Conservation (phyloP, 1,140 invertebrate genomes). For the Heliconius himera region DNA sequence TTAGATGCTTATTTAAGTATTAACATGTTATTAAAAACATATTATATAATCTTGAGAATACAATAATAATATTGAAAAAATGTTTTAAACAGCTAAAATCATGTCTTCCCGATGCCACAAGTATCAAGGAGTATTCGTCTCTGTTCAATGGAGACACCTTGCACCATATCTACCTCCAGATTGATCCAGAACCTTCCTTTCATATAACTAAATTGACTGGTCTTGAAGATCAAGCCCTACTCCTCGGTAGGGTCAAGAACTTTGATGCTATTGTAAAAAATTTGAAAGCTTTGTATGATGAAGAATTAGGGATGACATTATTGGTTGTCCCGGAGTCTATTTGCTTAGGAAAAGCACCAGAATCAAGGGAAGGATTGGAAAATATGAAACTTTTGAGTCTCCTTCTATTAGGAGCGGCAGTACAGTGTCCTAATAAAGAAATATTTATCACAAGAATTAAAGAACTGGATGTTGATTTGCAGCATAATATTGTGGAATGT, state of each 20-base stretch:
- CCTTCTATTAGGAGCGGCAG: constrained; percentile 95
- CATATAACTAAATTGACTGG: constrained; percentile 85
- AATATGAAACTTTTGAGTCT: constrained; percentile 93
- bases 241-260: constrained; percentile 84
- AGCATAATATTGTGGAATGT: constrained; percentile 95
- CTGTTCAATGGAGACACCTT: constrained; percentile 92
- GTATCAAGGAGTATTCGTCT: constrained; percentile 88
- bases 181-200: constrained; percentile 86
- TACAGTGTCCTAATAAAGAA: constrained; percentile 97
- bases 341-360: constrained; percentile 87
- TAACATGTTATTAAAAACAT: not conserved
- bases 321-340: constrained; percentile 91
- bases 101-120: constrained; percentile 89
- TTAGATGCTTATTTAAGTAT: not conserved
- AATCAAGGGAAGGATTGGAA: constrained; percentile 85
- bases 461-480: constrained; percentile 90
- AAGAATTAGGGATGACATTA: constrained; percentile 92
- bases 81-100: constrained; percentile 86
- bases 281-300: constrained; percentile 85
- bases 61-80: not conserved
- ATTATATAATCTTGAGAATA: not conserved
- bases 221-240: constrained; percentile 80
- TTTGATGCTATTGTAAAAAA: constrained; percentile 86
- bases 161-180: constrained; percentile 92
- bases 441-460: constrained; percentile 95